Percentiles rank a stretch among this genome's conserved stretches.
phyloP scores from a whole-genome alignment of 2,888 invertebrate genomes.

The Drosophila imparisetae region DNA sequence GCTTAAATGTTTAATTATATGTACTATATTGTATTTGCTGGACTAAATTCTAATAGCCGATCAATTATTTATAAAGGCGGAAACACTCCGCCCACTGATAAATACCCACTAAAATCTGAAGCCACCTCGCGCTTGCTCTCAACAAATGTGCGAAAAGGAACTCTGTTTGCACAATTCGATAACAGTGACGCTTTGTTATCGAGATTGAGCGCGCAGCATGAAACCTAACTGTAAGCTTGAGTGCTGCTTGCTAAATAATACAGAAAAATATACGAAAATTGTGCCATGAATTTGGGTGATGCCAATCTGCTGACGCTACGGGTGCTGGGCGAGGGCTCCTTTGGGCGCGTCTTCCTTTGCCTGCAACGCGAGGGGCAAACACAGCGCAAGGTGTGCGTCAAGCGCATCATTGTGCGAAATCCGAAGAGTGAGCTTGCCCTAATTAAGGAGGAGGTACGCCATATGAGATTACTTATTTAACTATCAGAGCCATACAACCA shows the following conservation, averaged over 20 bases:
- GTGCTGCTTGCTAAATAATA: background rate
- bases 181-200: slow-evolving; percentile 15
- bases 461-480: background rate
- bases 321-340: slow-evolving; percentile 80
- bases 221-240: slow-evolving; percentile 39
- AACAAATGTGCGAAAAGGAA: background rate
- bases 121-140: background rate
- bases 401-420: slow-evolving; percentile 79
- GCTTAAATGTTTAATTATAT: background rate
- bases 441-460: slow-evolving; percentile 78
- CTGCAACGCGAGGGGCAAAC: slow-evolving; percentile 42
- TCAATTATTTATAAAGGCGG: background rate
- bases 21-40: background rate
- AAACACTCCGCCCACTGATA: too few species aligned
- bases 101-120: too few species aligned
- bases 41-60: background rate
- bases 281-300: slow-evolving; percentile 80
- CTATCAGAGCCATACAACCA: background rate
- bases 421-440: slow-evolving; percentile 71
- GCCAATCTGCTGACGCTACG: slow-evolving; percentile 62
- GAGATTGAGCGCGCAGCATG: slow-evolving; percentile 30
- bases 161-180: background rate
- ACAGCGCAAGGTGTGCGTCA: slow-evolving; percentile 76
- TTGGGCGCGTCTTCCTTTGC: slow-evolving; percentile 81
- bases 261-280: background rate